Evolutionary conservation across 1,140 invertebrate species (phyloP).

Genomic region (Parapsyche elsis): DNA sequence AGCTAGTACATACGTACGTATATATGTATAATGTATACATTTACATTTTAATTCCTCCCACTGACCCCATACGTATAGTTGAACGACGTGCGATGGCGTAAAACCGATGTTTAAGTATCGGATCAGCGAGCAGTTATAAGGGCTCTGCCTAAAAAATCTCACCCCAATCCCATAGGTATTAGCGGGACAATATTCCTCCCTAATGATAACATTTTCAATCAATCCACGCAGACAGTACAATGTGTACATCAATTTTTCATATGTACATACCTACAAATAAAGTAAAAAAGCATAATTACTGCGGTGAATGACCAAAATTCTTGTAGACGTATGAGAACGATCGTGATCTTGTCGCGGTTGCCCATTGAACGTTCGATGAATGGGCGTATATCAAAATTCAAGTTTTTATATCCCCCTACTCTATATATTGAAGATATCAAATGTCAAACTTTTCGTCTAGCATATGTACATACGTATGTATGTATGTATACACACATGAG

Average conservation of each 20-base stretch:
- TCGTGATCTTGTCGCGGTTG: constrained; percentile 21
- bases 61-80: not conserved
- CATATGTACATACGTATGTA: no score
- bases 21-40: no score
- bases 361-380: constrained; percentile 35
- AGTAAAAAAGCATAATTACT: not conserved
- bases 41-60: constrained; percentile 20
- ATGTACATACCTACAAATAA: not conserved
- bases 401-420: constrained; percentile 25
- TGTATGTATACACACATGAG: not conserved
- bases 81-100: constrained; percentile 51
- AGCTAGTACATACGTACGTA: not conserved
- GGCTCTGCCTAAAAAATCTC: constrained; percentile 39
- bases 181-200: constrained; percentile 15
- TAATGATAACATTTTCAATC: constrained; percentile 29
- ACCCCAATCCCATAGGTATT: constrained; percentile 23
- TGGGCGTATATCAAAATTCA: constrained; percentile 47
- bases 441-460: constrained; percentile 39
- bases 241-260: not conserved
- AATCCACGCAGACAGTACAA: not conserved
- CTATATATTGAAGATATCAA: constrained; percentile 45
- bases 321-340: not conserved
- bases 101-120: constrained; percentile 55
- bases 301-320: not conserved
- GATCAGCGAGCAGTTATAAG: constrained; percentile 48